Evolutionary conservation across 2,888 invertebrate species (phyloP).

Genomic region (Endomychus coccineus): DNA sequence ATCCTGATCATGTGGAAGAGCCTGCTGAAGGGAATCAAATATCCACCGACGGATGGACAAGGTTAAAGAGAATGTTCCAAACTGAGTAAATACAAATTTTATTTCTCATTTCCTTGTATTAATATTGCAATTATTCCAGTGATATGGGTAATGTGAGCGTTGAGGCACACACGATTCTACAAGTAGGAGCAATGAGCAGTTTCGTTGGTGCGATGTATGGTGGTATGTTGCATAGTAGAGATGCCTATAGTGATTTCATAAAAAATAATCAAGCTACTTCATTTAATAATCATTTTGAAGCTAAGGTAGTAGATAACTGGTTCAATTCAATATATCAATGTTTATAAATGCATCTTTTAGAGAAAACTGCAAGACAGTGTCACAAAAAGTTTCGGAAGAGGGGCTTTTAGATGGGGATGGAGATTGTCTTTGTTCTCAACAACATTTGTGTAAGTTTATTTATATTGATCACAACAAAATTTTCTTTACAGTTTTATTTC

Average conservation of each 20-base stretch:
- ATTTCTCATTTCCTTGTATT: not conserved
- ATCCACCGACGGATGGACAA: slow-evolving; percentile 9
- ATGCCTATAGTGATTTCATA: slow-evolving; percentile 59
- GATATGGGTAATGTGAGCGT: slow-evolving; percentile 56
- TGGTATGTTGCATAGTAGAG: slow-evolving; percentile 54
- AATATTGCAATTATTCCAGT: slow-evolving; percentile 40
- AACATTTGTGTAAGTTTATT: slow-evolving; percentile 56
- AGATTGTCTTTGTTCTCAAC: slow-evolving; percentile 60
- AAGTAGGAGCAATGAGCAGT: slow-evolving; percentile 52
- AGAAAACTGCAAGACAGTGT: slow-evolving; percentile 64
- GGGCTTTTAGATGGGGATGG: slow-evolving; percentile 65
- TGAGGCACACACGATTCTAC: slow-evolving; percentile 55
- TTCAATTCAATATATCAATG: slow-evolving; percentile 1
- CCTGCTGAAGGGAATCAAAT: too few relatives aligned
- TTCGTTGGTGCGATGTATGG: slow-evolving; percentile 60
- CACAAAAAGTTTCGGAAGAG: slow-evolving; percentile 60
- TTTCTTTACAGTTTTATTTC: slow-evolving; percentile 27
- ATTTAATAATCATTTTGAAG: slow-evolving; percentile 57
- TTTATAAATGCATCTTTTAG: slow-evolving; percentile 42
- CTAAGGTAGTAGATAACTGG: slow-evolving; percentile 49
- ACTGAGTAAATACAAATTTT: slow-evolving; percentile 4
- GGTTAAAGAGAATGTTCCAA: slow-evolving; percentile 11
- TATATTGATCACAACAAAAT: not conserved
- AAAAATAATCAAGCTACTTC: slow-evolving; percentile 67
- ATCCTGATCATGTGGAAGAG: too few relatives aligned